phyloP scores from a whole-genome alignment of 2,797 vertebrate species.

The Pipistrellus kuhlii region DNA sequence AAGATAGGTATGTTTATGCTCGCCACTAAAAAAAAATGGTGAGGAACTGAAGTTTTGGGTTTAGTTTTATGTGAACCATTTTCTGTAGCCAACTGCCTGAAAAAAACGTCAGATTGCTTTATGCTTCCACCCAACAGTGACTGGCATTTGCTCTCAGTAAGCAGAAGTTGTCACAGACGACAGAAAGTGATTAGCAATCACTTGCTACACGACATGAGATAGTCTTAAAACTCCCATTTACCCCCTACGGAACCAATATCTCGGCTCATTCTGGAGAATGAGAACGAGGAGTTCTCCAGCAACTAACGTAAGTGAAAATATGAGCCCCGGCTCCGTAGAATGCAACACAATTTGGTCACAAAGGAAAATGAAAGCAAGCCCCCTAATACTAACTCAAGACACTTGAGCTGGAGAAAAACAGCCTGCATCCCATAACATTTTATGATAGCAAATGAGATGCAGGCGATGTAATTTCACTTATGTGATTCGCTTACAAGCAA shows the following conservation, averaged over 20 bases:
- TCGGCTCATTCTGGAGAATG: slow-evolving; percentile 67
- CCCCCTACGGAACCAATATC: slow-evolving; percentile 72
- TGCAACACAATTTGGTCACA: slow-evolving; percentile 74
- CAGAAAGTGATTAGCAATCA: slow-evolving; percentile 81
- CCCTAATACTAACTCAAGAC: slow-evolving; percentile 76
- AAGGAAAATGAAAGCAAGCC: slow-evolving; percentile 74
- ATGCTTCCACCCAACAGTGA: slow-evolving; percentile 26
- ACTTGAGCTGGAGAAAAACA: slow-evolving; percentile 75
- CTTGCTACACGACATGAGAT: slow-evolving; percentile 70
- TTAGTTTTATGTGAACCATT: slow-evolving; percentile 72
- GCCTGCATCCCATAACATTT: slow-evolving; percentile 84
- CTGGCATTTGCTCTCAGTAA: slow-evolving; percentile 70
- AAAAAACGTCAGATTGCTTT: slow-evolving; percentile 71
- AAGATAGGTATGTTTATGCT: slow-evolving; percentile 75
- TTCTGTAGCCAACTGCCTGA: slow-evolving; percentile 77
- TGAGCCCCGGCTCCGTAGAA: slow-evolving; percentile 57
- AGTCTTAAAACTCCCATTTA: slow-evolving; percentile 79
- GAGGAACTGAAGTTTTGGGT: slow-evolving; percentile 32
- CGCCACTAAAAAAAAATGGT: slow-evolving; percentile 49
- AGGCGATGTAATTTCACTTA: slow-evolving; percentile 84
- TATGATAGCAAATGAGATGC: slow-evolving; percentile 84
- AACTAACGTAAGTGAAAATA: slow-evolving; percentile 73
- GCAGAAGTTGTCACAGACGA: slow-evolving; percentile 74
- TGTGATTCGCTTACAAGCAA: slow-evolving; percentile 82
- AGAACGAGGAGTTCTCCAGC: slow-evolving; percentile 32